Conservation (phyloP, 2,113 vertebrate genomes). For the Chamaetylas fuelleborni region DNA sequence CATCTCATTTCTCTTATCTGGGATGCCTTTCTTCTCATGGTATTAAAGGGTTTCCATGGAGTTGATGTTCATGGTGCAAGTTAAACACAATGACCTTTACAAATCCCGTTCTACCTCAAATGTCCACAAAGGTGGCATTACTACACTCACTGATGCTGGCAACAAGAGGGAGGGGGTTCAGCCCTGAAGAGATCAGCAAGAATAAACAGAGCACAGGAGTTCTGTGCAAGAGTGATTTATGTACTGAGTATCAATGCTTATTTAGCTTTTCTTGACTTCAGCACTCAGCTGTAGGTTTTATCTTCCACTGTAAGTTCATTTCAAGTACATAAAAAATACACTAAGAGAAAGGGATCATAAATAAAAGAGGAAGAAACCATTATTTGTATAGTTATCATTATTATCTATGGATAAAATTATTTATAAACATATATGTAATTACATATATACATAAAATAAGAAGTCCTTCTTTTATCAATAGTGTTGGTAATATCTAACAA, state of each 20-base stretch:
- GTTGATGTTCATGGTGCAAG: neutral
- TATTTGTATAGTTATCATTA: neutral
- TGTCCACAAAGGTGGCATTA: neutral
- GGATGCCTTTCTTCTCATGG: neutral
- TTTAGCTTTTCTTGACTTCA: neutral
- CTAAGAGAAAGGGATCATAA: neutral
- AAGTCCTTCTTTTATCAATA: neutral
- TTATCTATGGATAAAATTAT: neutral
- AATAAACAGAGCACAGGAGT: neutral
- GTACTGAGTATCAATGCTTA: neutral
- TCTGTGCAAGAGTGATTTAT: neutral
- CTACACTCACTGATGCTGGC: neutral
- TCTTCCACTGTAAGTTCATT: neutral
- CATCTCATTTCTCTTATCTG: neutral
- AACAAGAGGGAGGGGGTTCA: neutral
- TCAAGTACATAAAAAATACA: neutral
- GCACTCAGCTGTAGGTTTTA: neutral
- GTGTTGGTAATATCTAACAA: neutral
- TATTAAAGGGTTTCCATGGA: neutral
- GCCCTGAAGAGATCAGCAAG: neutral
- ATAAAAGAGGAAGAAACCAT: neutral
- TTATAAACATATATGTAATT: neutral
- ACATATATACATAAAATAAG: neutral
- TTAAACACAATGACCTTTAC: neutral
- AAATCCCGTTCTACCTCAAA: neutral